Conservation (phyloP, 2,888 invertebrate species). For the Rhagonycha lutea region DNA sequence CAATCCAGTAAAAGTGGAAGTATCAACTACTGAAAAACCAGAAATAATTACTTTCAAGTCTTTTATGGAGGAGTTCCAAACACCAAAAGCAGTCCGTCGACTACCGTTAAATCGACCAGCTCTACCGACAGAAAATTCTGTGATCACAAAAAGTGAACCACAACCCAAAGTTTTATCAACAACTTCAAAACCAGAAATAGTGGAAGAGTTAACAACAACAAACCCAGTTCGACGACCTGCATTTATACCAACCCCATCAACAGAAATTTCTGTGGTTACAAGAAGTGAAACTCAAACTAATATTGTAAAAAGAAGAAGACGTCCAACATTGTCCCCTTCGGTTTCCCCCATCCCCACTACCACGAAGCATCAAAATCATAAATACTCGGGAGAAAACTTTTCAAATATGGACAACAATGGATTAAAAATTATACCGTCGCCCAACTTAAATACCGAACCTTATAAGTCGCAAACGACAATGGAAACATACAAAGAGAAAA, state of each 20-base stretch:
- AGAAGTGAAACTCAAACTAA: constrained; percentile 6
- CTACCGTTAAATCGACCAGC: neutral
- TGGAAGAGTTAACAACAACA: neutral
- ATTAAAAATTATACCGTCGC: constrained; percentile 29
- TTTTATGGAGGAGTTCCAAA: neutral
- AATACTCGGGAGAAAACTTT: constrained; percentile 41
- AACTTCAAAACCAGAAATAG: constrained; percentile 4
- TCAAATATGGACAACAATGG: constrained; percentile 4
- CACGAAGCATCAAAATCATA: constrained; percentile 43
- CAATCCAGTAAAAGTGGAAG: neutral
- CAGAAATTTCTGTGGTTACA: constrained; percentile 6
- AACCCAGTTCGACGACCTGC: neutral
- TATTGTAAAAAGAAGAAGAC: constrained; percentile 5
- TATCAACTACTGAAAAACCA: neutral
- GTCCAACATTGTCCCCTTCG: constrained; percentile 14
- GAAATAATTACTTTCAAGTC: neutral
- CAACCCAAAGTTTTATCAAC: neutral
- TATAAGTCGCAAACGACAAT: neutral
- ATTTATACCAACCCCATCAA: neutral
- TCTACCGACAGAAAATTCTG: constrained; percentile 5
- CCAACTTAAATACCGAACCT: constrained; percentile 19
- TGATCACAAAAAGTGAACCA: constrained; percentile 6
- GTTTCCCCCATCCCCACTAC: constrained; percentile 5
- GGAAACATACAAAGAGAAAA: constrained; percentile 1
- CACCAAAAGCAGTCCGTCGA: neutral